Conservation (phyloP, 2,888 invertebrate genomes). For the Choristoneura rosaceana region DNA sequence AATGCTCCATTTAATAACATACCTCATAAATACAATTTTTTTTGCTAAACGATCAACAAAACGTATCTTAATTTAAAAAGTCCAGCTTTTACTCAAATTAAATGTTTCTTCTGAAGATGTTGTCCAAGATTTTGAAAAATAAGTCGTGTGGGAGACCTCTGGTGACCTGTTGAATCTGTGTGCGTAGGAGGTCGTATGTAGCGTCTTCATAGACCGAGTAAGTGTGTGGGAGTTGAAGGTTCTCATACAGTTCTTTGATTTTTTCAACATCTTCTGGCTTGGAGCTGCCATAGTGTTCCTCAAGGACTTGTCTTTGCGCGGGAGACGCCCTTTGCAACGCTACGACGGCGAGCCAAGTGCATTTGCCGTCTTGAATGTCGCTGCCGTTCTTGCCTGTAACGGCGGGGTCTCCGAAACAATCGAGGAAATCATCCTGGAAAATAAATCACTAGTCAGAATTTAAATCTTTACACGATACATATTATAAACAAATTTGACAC, state of each 20-base stretch:
- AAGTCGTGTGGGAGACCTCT: slow-evolving; percentile 92
- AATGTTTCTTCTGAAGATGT: slow-evolving; percentile 90
- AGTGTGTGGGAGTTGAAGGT: slow-evolving; percentile 90
- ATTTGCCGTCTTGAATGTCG: slow-evolving; percentile 98
- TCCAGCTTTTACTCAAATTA: slow-evolving; percentile 62
- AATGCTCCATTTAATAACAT: slow-evolving; percentile 19
- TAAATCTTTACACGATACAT: neutral
- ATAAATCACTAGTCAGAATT: neutral
- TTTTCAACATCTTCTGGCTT: slow-evolving; percentile 88
- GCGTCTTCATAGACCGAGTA: slow-evolving; percentile 94
- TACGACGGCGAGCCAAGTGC: slow-evolving; percentile 96
- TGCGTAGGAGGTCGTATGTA: slow-evolving; percentile 91
- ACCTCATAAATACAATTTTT: slow-evolving; percentile 16
- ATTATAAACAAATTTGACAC: neutral
- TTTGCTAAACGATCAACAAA: slow-evolving; percentile 34
- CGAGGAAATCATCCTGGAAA: slow-evolving; percentile 93
- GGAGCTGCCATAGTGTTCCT: slow-evolving; percentile 90
- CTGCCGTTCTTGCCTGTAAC: slow-evolving; percentile 95
- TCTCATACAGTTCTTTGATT: slow-evolving; percentile 91
- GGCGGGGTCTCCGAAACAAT: slow-evolving; percentile 94
- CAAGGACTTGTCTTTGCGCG: slow-evolving; percentile 89
- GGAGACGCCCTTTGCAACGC: slow-evolving; percentile 92
- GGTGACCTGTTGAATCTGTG: slow-evolving; percentile 94
- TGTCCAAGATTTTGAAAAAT: slow-evolving; percentile 93
- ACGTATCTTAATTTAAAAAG: slow-evolving; percentile 23